Evolutionary conservation across 2,797 vertebrate species (phyloP).

Genomic region (Philypnodon macrostomus): DNA sequence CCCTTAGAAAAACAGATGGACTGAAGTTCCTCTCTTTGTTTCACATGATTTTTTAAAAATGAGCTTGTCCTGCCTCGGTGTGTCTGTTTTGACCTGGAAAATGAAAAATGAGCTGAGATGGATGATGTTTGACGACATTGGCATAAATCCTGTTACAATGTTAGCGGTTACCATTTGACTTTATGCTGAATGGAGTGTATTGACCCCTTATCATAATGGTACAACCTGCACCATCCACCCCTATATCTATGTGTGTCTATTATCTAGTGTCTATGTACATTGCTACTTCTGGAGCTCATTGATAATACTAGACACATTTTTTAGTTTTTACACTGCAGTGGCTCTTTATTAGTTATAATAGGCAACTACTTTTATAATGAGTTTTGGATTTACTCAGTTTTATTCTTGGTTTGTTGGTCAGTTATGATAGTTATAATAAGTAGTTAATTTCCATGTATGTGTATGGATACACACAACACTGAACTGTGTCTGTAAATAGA

Average conservation of each 20-base stretch:
- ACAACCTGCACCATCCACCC: slow-evolving; percentile 34
- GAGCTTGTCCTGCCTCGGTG: slow-evolving; percentile 23
- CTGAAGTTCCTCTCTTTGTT: slow-evolving; percentile 72
- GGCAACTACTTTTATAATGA: too few species aligned
- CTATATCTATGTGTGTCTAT: slow-evolving; percentile 17
- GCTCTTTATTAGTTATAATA: too few species aligned
- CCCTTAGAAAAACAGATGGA: slow-evolving; percentile 71
- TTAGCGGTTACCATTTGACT: slow-evolving; percentile 2
- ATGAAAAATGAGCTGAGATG: slow-evolving; percentile 17
- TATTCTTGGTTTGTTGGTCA: slow-evolving; percentile 33
- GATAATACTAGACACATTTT: slow-evolving; percentile 32
- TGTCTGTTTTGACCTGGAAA: slow-evolving; percentile 30
- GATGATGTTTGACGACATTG: slow-evolving; percentile 6
- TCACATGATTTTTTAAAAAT: slow-evolving; percentile 35
- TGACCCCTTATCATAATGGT: slow-evolving; percentile 34
- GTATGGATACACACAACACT: slow-evolving; percentile 2
- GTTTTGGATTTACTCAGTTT: not conserved
- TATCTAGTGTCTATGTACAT: slow-evolving; percentile 14
- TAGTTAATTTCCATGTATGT: not conserved
- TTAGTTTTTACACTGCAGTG: slow-evolving; percentile 1
- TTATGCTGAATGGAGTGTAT: not conserved
- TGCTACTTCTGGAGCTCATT: slow-evolving; percentile 35
- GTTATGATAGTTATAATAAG: slow-evolving; percentile 26
- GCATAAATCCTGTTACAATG: not conserved
- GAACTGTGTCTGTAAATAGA: slow-evolving; percentile 65